Evolutionary conservation across 1,140 invertebrate genomes (phyloP).

Genomic region (Papilio machaon): DNA sequence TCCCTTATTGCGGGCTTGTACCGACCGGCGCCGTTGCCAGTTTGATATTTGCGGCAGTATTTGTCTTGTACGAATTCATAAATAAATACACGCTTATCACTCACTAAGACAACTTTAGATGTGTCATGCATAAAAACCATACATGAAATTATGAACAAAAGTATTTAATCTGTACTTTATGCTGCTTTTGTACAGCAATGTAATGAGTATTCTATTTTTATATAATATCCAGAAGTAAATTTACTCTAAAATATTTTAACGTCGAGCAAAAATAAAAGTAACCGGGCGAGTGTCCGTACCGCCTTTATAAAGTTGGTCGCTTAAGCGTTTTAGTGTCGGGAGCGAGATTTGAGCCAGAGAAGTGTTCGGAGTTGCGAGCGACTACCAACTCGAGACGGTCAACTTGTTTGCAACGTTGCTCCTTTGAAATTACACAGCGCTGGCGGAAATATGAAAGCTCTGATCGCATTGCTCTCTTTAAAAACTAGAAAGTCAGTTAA

Average conservation of each 20-base stretch:
- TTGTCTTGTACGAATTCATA: constrained; percentile 38
- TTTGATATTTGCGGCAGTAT: constrained; percentile 44
- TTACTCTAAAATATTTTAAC: constrained; percentile 23
- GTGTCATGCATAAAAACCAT: not conserved
- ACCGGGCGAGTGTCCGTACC: constrained; percentile 21
- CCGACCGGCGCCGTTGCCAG: constrained; percentile 41
- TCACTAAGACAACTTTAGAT: not conserved
- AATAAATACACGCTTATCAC: not conserved
- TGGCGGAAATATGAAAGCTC: constrained; percentile 26
- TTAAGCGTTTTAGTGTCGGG: constrained; percentile 33
- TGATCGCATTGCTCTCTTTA: constrained; percentile 18
- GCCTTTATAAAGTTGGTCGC: constrained; percentile 31
- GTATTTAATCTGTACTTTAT: not conserved
- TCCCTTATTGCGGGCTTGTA: constrained; percentile 52
- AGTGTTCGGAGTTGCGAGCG: constrained; percentile 31
- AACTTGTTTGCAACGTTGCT: constrained; percentile 54
- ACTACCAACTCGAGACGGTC: constrained; percentile 50
- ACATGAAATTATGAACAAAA: not conserved
- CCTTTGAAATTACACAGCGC: constrained; percentile 44
- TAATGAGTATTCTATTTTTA: not conserved
- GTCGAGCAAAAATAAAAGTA: constrained; percentile 27
- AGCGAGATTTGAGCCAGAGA: constrained; percentile 26
- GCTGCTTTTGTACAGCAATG: not conserved
- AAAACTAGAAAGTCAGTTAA: constrained; percentile 20
- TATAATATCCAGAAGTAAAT: not conserved